Evolutionary conservation across 2,888 invertebrate genomes (phyloP).

Genomic region (Marasmarcha lunaedactyla): DNA sequence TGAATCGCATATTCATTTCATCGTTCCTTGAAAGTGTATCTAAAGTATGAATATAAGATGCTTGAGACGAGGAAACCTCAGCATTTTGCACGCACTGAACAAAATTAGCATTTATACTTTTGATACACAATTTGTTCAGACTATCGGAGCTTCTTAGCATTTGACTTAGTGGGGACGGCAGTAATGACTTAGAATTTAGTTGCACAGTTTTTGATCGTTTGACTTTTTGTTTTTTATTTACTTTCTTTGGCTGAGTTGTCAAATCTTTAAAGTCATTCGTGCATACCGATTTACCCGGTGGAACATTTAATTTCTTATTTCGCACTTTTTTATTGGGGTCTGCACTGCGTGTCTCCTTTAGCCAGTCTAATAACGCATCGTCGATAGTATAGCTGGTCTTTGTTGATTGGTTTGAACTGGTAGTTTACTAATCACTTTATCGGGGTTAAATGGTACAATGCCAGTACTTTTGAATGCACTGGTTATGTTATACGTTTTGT

Average conservation of each 20-base stretch:
- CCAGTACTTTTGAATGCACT: constrained; percentile 16
- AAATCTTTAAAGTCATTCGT: background rate
- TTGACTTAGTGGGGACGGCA: too few species aligned
- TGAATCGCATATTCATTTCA: too few species aligned
- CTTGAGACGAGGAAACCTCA: too few species aligned
- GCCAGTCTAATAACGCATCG: constrained; percentile 1
- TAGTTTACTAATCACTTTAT: constrained; percentile 14
- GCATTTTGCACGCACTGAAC: too few species aligned
- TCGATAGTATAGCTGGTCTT: constrained; percentile 1
- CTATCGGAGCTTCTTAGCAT: too few species aligned
- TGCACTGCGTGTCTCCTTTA: constrained; percentile 2
- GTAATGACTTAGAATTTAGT: background rate
- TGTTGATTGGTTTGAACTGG: constrained; percentile 11
- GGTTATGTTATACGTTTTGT: constrained; percentile 10
- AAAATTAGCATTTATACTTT: too few species aligned
- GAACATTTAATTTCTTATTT: background rate
- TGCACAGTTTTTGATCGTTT: background rate
- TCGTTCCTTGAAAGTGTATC: too few species aligned
- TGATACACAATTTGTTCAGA: too few species aligned
- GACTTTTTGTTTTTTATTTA: background rate
- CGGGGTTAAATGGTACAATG: constrained; percentile 15
- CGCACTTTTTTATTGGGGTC: background rate
- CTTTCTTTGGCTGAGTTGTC: background rate
- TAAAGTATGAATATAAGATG: too few species aligned
- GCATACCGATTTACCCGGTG: background rate